Base-by-base conservation (phyloP, 2,113 vertebrate species). In the Phainopepla nitens region DNA sequence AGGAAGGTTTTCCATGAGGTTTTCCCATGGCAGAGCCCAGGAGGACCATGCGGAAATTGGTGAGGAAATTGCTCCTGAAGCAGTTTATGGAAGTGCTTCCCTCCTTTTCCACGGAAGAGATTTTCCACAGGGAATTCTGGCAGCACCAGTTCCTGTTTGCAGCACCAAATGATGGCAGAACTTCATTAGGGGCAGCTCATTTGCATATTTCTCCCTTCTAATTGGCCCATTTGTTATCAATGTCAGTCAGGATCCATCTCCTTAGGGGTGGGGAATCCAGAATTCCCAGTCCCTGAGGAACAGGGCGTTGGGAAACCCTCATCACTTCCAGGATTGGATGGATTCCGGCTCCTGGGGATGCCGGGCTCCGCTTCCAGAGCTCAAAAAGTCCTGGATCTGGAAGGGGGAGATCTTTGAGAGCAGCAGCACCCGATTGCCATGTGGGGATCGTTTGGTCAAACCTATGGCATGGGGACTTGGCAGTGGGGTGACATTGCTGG, bases 361-460 rank as follows among this genome's bases (percentile, higher is more conserved):
- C 39, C 12, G 39, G 23, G 82, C 14, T 11, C n/a, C n/a, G n/a
- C n/a, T n/a, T n/a, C 75, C 45, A 1, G 17, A 5, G 42, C 6
- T 42, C 5, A 1, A 7, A 3, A 2, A 45, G 8, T 45, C 41
- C 1, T 1, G 60, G 42, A 20, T 16, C 11, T 13, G 14, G 22
- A 33, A 6, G 15, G 42, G 8, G 62, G 10, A 47, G 65, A 19
- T 29, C 54, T 33, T 31, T 15, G 31, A 6, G 49, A 5, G 14
- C 24, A 3, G 31, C 23, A 19, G 62, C 0, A 21, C 62, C 6
- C 6, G 25, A 11, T 4, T n/a, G 19, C 28, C 20, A 0, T 9
- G 8, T 9, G 8, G 69, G 39, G 51, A 28, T 29, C 19, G 42
- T 18, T 17, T 44, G 42, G 42, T 44, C 42, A 45, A 45, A 45